Evolutionary conservation across 2,888 invertebrate species (phyloP).

Genomic region (Thumatha senex): DNA sequence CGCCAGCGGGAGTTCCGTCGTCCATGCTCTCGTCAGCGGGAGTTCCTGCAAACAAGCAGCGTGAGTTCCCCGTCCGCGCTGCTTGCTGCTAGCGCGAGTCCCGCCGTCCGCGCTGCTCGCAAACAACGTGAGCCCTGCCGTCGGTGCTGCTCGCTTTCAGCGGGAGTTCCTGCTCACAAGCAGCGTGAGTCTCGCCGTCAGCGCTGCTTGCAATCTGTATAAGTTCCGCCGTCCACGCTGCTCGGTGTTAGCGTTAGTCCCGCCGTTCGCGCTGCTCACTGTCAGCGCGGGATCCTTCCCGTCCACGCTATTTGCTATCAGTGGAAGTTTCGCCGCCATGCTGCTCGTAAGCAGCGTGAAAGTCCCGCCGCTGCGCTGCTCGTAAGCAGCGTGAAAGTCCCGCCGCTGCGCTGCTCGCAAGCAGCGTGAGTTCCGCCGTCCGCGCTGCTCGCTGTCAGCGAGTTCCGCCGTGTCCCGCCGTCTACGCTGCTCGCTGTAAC

Average conservation of each 20-base stretch:
- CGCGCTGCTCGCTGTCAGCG: neutral
- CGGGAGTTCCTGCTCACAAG: neutral
- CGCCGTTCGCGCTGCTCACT: too few species aligned
- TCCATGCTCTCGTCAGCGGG: neutral
- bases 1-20: neutral
- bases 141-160: neutral
- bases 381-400: neutral
- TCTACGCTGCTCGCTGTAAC: neutral
- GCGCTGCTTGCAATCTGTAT: neutral
- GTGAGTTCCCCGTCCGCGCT: neutral
- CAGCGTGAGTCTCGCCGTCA: too few species aligned
- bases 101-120: neutral
- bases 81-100: neutral
- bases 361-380: too few species aligned
- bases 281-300: too few species aligned
- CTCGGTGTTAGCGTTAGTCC: neutral
- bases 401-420: neutral
- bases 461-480: neutral
- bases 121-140: neutral
- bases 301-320: too few species aligned
- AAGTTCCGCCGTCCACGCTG: neutral
- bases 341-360: too few species aligned
- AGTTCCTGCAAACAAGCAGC: too few species aligned
- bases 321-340: too few species aligned
- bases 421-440: neutral